Evolutionary conservation across 2,797 vertebrate genomes (phyloP).

Genomic region (Oreochromis mossambicus): DNA sequence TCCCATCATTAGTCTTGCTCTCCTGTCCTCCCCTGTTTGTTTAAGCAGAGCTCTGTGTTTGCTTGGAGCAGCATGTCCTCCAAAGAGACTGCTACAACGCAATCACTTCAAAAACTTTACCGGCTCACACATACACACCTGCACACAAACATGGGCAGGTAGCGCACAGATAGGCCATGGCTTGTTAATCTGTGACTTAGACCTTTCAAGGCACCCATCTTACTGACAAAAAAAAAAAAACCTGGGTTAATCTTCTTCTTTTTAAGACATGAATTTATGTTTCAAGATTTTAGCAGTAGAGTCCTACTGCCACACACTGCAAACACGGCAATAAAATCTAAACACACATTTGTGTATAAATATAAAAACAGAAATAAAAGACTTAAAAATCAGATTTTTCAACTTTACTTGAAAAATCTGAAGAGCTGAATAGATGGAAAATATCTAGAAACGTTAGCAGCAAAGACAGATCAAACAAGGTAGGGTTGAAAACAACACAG

Average conservation of each 20-base stretch:
- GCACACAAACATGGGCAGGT: slow-evolving; percentile 30
- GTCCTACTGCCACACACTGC: background rate
- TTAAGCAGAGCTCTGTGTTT: slow-evolving; percentile 83
- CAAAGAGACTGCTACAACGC: slow-evolving; percentile 49
- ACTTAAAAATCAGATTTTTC: background rate
- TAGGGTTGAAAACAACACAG: background rate
- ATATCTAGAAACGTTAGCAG: background rate
- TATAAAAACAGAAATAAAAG: background rate
- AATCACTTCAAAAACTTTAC: slow-evolving; percentile 54
- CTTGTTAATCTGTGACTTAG: slow-evolving; percentile 55
- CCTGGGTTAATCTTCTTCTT: background rate
- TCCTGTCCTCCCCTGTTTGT: slow-evolving; percentile 90
- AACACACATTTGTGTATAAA: background rate
- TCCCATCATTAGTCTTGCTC: slow-evolving; percentile 89
- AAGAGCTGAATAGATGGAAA: background rate
- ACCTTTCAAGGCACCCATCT: background rate
- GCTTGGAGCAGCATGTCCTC: slow-evolving; percentile 70
- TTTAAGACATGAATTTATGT: background rate
- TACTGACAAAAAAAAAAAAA: slow-evolving; percentile 8
- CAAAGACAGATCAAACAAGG: background rate
- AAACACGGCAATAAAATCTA: background rate
- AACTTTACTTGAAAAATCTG: background rate
- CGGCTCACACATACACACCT: slow-evolving; percentile 30
- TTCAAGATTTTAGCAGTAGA: background rate
- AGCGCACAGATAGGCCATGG: slow-evolving; percentile 29